Evolutionary conservation across 2,113 vertebrate species (phyloP).

Genomic region (Cyanoramphus novaezelandiae): DNA sequence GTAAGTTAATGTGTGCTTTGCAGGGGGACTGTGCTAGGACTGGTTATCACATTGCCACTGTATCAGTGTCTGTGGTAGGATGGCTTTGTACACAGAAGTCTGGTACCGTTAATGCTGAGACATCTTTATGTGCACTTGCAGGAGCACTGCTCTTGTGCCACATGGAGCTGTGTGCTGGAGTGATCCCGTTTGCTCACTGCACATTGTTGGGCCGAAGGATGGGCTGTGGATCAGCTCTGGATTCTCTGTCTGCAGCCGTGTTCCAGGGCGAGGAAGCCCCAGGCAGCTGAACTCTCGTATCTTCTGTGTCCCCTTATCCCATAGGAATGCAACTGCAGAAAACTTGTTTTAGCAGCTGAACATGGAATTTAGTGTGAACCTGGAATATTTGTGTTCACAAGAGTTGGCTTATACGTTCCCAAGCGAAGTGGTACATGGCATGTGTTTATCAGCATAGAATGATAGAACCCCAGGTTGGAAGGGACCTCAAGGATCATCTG

Average conservation of each 20-base stretch:
- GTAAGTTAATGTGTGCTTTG: neutral
- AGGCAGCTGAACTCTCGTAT: neutral
- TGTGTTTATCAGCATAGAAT: neutral
- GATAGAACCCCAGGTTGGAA: neutral
- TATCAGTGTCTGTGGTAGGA: neutral
- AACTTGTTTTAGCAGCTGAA: neutral
- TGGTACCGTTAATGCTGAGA: neutral
- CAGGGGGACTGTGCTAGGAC: neutral
- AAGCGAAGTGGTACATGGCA: neutral
- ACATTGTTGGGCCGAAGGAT: neutral
- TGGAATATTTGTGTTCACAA: neutral
- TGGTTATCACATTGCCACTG: neutral
- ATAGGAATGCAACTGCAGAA: neutral
- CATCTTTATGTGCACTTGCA: fast-evolving
- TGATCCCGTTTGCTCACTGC: neutral
- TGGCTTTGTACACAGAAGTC: neutral
- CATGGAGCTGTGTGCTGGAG: neutral
- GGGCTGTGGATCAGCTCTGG: neutral
- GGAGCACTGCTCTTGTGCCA: neutral
- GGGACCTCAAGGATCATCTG: neutral
- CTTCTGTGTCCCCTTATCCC: neutral
- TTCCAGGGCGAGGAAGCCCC: neutral
- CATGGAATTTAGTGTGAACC: neutral
- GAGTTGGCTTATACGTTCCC: neutral
- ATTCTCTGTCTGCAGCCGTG: neutral